Evolutionary conservation across 30 jellyfish, hydroid and myxozoan species (phyloP), one percentile per base, ranked within the genome.

Genomic region (Aurelia aurita complex sp. Pacific): DNA sequence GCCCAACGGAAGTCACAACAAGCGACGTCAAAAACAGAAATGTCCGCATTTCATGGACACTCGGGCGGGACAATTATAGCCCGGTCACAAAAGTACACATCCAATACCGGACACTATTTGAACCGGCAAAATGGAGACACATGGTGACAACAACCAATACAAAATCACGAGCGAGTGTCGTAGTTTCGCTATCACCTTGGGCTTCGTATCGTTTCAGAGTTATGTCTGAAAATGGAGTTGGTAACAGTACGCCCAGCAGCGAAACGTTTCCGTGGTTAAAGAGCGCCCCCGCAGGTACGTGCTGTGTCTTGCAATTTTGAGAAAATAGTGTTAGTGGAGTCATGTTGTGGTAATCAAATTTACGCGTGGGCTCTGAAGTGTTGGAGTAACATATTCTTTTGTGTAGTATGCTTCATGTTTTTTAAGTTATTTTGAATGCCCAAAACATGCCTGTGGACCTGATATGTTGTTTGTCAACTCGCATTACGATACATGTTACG

Each of bases 21-120:
- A 80, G 91, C 33, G 90, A 70, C 34, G 59, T 88, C 71, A 84
- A 65, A 18, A 80, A 71, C 43, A 86, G 77, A 66, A 85, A 79
- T 2, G 82, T 81, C 63, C 75, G 52, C 36, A 75, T 94, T 13
- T 81, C 96, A 6, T 94, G 99, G 99, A 84, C 93, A n/a, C 93
- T 88, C 77, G 97, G 97, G 6, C 83, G 96, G 64, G 99, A 94
- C 88, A 94, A 94, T 77, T 96, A 86, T 61, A 81, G 90, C 55
- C 97, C 96, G 46, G 94, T 87, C n/a, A 79, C 88, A 16, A 66
- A 67, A 51, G 96, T 94, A 6, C 87, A 94, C 61, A 81, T 94
- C 43, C 92, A 88, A 54, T 80, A 80, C 67, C 94, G 97, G 64
- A 89, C 99, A 18, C 68, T 74, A 50, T 89, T 59, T 65, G 90